Evolutionary conservation across 2,113 vertebrate species (phyloP), one percentile per base, ranked within the genome.

Genomic region (Engraulis encrasicolus): DNA sequence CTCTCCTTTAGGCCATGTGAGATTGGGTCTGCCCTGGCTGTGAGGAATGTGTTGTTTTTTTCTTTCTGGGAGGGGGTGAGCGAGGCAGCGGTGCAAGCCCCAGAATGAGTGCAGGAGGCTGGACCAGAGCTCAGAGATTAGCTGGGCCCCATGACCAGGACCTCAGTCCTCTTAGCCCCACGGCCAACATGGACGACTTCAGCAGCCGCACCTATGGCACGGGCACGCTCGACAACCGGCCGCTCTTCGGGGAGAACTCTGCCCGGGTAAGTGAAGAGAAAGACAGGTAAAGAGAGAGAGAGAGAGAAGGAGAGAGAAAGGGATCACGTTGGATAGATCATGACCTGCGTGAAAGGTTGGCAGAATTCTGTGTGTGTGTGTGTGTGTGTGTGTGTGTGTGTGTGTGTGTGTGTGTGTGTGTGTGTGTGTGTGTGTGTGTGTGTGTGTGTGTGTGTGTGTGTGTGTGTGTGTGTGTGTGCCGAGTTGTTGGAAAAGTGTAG

Each of bases 201-300:
- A 84, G 91, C 36, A 91, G 94, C 85, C 92, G 96, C 85, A 95
- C 94, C 38, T 97, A 97, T 78, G 97, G 97, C 81, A 97, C 97
- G 84, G 95, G 95, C 84, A 96, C 94, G 78, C 91, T 94, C 86
- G 96, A 97, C 93, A 97, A 96, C 95, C 93, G 97, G 50, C 97
- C 96, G 78, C 94, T 97, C 88, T 97, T 98, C 52, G 97, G 97
- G 85, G 97, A 99, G 92, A 97, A 96, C 1, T 97, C 97, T 0
- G 95, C 96, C 58, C 94, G 96, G 96, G 97, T 98, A 93, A 11
- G 87, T 74, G n/a, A n/a, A n/a, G n/a, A n/a, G n/a, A n/a, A n/a
- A n/a, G n/a, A n/a, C n/a, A n/a, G n/a, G n/a, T n/a, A n/a, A n/a
- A n/a, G n/a, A n/a, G n/a, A n/a, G n/a, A n/a, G n/a, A n/a, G n/a